Percentiles rank a stretch among this genome's conserved stretches.
Evolutionary conservation across 2,888 invertebrate genomes (phyloP).

Genomic region (Lymantria monacha): DNA sequence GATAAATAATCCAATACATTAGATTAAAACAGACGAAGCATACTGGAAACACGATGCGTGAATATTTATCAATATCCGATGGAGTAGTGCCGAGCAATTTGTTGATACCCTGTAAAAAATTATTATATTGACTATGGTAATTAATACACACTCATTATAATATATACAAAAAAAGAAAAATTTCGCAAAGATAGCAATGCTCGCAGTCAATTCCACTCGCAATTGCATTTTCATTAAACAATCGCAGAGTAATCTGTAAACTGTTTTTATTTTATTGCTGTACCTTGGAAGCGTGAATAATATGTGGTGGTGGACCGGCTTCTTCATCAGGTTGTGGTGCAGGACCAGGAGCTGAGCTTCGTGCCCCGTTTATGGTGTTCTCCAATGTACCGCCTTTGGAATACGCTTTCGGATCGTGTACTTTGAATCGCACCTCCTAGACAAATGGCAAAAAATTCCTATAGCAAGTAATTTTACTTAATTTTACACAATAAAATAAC

Average conservation of each 20-base stretch:
- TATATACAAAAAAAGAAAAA: not conserved
- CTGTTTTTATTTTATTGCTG: conserved; percentile 7
- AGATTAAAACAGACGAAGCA: conserved; percentile 99
- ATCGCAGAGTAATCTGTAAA: not conserved
- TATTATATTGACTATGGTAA: conserved; percentile 6
- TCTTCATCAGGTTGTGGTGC: conserved; percentile 77
- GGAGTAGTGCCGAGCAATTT: conserved; percentile 96
- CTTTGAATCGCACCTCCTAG: conserved; percentile 97
- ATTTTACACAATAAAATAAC: not conserved
- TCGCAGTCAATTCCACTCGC: not conserved
- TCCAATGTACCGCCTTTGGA: conserved; percentile 95
- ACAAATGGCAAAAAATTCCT: conserved; percentile 19
- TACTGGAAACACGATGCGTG: conserved; percentile 98
- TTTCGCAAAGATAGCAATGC: conserved; percentile 5
- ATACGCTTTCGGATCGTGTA: conserved; percentile 96
- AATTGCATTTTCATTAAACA: not conserved
- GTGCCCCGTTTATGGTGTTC: conserved; percentile 93
- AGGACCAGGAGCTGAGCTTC: conserved; percentile 25
- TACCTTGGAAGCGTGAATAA: conserved; percentile 93
- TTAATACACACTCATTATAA: not conserved
- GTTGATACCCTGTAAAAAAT: conserved; percentile 87
- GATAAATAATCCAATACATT: conserved; percentile 98
- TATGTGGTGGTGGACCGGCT: conserved; percentile 86
- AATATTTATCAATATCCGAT: conserved; percentile 99
- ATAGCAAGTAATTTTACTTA: not conserved